Evolutionary conservation across 30 jellyfish, hydroid and myxozoan species (phyloP).

Genomic region (Hydractinia echinata): DNA sequence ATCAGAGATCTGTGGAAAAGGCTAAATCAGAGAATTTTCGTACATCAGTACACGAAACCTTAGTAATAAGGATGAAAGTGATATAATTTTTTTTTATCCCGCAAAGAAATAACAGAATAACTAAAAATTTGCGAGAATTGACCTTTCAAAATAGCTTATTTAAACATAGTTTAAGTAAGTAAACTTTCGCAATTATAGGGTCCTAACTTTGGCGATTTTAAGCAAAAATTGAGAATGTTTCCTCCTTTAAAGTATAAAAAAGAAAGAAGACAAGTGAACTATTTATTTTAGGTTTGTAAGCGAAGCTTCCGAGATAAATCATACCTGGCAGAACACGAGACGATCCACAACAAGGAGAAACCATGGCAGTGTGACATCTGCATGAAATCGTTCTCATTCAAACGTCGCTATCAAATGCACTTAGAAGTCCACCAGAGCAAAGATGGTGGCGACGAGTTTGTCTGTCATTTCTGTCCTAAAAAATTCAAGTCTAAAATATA

Average conservation of each 20-base stretch:
- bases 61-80: no score
- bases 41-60: no score
- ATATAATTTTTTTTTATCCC: no score
- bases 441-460: slow-evolving; percentile 49
- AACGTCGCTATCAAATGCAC: slow-evolving; percentile 45
- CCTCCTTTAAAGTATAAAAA: background rate
- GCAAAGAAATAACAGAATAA: no score
- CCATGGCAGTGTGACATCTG: slow-evolving; percentile 97
- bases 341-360: slow-evolving; percentile 56
- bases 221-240: no score
- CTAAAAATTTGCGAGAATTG: no score
- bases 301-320: slow-evolving; percentile 47
- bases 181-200: no score
- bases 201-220: no score
- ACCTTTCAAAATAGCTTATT: no score
- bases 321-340: slow-evolving; percentile 40
- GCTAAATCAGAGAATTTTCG: no score
- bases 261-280: background rate
- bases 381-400: slow-evolving; percentile 42
- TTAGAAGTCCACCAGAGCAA: slow-evolving; percentile 38
- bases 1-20: no score
- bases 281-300: slow-evolving; percentile 24
- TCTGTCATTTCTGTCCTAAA: slow-evolving; percentile 45
- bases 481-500: slow-evolving; percentile 33
- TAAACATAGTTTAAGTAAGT: no score